Conservation (phyloP, 1,140 invertebrate genomes). For the Scaptodrosophila lebanonensis region DNA sequence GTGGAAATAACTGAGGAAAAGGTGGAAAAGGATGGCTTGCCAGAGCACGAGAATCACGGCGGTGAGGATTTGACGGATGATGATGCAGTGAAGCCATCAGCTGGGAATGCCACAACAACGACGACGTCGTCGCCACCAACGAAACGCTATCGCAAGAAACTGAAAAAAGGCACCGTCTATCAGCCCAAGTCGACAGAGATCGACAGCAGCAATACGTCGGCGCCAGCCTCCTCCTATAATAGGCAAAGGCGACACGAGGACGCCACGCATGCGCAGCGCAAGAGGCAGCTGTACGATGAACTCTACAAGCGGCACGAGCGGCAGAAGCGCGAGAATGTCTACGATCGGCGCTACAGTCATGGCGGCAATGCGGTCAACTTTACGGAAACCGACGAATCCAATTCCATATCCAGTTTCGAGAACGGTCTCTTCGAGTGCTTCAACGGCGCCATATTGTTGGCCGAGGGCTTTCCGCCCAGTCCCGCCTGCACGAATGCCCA, state of each 20-base stretch:
- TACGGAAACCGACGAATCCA: slow-evolving; percentile 79
- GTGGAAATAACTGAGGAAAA: slow-evolving; percentile 71
- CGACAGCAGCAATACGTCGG: not conserved
- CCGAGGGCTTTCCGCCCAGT: slow-evolving; percentile 83
- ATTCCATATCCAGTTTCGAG: slow-evolving; percentile 87
- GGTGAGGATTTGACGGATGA: slow-evolving; percentile 73
- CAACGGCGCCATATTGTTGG: slow-evolving; percentile 83
- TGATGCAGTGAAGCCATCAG: not conserved
- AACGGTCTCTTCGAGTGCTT: slow-evolving; percentile 85
- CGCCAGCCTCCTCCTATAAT: not conserved
- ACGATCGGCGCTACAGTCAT: slow-evolving; percentile 85
- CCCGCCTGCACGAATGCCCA: slow-evolving; percentile 82
- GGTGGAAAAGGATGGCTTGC: slow-evolving; percentile 24
- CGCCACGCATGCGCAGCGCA: slow-evolving; percentile 17
- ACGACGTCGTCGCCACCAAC: slow-evolving; percentile 4
- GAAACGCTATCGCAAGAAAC: slow-evolving; percentile 43
- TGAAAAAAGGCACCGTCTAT: slow-evolving; percentile 55
- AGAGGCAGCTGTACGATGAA: slow-evolving; percentile 52
- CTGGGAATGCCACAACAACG: not conserved
- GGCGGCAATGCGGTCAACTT: slow-evolving; percentile 84
- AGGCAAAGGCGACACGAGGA: slow-evolving; percentile 10
- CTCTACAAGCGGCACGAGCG: slow-evolving; percentile 49
- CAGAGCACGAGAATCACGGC: slow-evolving; percentile 69
- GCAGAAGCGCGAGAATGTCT: slow-evolving; percentile 80
- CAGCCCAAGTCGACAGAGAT: slow-evolving; percentile 7